Evolutionary conservation across 1,140 invertebrate genomes (phyloP).

Genomic region (Coenobita brevimanus): DNA sequence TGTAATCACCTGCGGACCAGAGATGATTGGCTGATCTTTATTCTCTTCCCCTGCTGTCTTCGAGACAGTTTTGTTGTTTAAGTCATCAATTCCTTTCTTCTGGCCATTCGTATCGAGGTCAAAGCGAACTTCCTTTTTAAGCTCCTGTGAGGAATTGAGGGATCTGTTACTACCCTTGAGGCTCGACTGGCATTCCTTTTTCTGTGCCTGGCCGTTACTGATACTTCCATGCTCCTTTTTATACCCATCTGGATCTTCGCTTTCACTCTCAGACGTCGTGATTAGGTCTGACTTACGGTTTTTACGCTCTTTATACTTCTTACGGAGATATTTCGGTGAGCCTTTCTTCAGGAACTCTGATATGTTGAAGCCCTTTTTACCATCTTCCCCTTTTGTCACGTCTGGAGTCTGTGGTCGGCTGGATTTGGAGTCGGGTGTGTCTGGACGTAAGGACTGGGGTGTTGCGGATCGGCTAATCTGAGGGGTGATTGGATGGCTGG

Average conservation of each 20-base stretch:
- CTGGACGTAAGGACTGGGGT: slow-evolving; percentile 30
- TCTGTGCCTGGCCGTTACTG: background rate
- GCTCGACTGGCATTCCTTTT: slow-evolving; percentile 49
- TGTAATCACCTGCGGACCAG: slow-evolving; percentile 24
- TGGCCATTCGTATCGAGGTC: slow-evolving; percentile 45
- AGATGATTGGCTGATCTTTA: background rate
- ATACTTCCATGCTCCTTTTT: slow-evolving; percentile 35
- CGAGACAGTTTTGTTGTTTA: background rate
- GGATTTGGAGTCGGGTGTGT: slow-evolving; percentile 54
- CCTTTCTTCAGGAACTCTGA: slow-evolving; percentile 65
- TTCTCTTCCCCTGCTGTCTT: background rate
- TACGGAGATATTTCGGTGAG: slow-evolving; percentile 65
- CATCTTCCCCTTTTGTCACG: slow-evolving; percentile 44
- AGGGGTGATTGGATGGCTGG: slow-evolving; percentile 8
- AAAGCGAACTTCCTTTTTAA: slow-evolving; percentile 69
- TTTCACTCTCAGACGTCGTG: slow-evolving; percentile 63
- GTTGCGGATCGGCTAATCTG: slow-evolving; percentile 16
- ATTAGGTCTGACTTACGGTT: slow-evolving; percentile 56
- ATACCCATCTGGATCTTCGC: slow-evolving; percentile 48
- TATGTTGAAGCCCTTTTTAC: slow-evolving; percentile 63
- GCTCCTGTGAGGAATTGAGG: slow-evolving; percentile 43
- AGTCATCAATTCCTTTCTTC: slow-evolving; percentile 9
- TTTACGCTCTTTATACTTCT: slow-evolving; percentile 62
- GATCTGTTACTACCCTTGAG: slow-evolving; percentile 65
- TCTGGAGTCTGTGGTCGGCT: slow-evolving; percentile 54